Base-by-base conservation (phyloP, 2,113 vertebrate genomes). In the Phoenicopterus ruber region DNA sequence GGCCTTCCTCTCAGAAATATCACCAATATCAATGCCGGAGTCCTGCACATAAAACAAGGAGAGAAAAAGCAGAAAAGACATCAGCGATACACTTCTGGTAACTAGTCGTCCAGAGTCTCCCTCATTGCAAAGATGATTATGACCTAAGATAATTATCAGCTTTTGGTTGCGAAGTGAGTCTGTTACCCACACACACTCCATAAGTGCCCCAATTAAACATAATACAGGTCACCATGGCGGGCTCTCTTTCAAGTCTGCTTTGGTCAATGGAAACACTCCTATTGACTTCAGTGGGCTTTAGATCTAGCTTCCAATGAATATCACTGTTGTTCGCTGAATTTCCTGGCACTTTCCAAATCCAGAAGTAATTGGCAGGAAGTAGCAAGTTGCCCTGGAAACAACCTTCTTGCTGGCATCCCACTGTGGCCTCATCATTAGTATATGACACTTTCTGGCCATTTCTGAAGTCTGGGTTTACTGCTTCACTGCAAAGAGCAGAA, bases 1-100 rank as follows among this genome's bases (percentile, higher is more conserved):
- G 54, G 99, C 99, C 95, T 99, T 99, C 96, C 99, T 98, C 82
- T 99, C 98, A 0, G 99, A 99, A 95, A 99, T 98, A 94, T 99
- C 99, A 3, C 99, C 99, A 6, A 99, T 99, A 97, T 99, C 99
- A 50, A 99, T 99, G 66, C 99, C 99, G 0, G 99, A 98, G 97
- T 99, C 99, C 99, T 99, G 96, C 29, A 72, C 63, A 71, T 17
- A 79, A 54, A 92, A 92, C 38, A 65, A 61, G 74, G 38, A n/a
- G 66, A 94, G 44, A 95, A 72, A 63, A 59, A 88, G n/a, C 32
- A 78, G 17, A 40, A 42, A 77, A 94, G 32, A 14, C 28, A 29
- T 80, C 38, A 93, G 66, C 63, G 81, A 91, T 50, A 44, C 21
- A 76, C 10, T 38, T 24, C 46, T 44, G 21, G 26, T 20, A 82